These are phyloP conservation scores for Gavialis gangeticus DNA, from an alignment of 2,113 vertebrate genomes.

Conservation along the genomic window DNA sequence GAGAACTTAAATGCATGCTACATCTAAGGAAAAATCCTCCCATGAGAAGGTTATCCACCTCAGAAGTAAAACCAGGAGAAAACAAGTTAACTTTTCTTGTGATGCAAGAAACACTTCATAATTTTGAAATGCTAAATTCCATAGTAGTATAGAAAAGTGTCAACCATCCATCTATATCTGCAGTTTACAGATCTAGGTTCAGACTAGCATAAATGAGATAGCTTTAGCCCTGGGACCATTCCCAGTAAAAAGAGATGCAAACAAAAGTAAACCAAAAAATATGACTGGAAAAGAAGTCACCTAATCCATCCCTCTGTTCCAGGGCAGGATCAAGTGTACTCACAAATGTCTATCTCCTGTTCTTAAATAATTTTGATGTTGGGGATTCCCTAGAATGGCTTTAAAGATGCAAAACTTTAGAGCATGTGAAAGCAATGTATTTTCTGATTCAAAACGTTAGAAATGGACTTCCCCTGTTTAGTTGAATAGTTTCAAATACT, in stretches of 20 bases:
- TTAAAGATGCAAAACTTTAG: neutral
- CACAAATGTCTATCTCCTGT: neutral
- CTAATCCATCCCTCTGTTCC: neutral
- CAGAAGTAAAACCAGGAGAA: neutral
- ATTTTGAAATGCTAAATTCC: no score
- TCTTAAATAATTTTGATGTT: neutral
- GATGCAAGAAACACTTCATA: no score
- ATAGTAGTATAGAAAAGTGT: neutral
- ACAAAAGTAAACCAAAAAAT: neutral
- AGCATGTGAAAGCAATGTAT: neutral
- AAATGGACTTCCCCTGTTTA: neutral
- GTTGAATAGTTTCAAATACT: neutral
- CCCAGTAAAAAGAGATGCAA: neutral
- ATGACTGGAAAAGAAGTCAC: neutral
- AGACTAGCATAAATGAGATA: neutral
- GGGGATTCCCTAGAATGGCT: neutral
- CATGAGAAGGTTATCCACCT: neutral
- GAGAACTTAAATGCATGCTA: neutral
- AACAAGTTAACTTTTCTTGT: no score
- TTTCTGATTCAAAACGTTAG: neutral
- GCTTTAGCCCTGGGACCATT: neutral
- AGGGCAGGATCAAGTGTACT: neutral
- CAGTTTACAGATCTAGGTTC: neutral
- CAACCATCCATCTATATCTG: neutral
- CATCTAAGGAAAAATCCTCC: neutral